These are phyloP conservation scores for Protobothrops flavoviridis DNA, from an alignment of 2,113 vertebrate species.

Conservation along the genomic window DNA sequence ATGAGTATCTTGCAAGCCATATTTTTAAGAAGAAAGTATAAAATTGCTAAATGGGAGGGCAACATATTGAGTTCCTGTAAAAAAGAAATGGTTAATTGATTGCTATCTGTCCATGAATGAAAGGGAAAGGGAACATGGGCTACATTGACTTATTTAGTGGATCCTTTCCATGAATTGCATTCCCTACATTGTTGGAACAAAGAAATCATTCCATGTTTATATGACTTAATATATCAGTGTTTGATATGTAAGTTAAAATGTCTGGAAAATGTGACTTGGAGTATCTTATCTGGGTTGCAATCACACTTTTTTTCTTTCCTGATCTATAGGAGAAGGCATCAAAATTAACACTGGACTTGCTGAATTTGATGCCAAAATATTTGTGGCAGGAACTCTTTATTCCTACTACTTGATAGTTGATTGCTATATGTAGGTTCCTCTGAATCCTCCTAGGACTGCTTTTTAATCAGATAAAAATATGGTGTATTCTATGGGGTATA, in stretches of 20 bases:
- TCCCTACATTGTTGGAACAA: neutral
- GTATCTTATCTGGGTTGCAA: constrained; percentile 40
- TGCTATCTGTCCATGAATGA: neutral
- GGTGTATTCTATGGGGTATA: constrained; percentile 35
- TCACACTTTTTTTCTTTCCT: constrained; percentile 43
- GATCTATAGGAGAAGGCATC: constrained; percentile 29
- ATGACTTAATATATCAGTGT: constrained; percentile 41
- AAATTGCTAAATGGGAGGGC: neutral
- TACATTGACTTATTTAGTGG: neutral
- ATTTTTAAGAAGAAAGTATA: neutral
- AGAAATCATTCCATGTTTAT: neutral
- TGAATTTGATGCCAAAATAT: neutral
- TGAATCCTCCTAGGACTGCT: constrained; percentile 36
- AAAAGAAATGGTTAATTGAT: neutral
- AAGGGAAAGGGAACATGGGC: neutral
- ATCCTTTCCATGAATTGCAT: neutral
- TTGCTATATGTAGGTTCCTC: constrained; percentile 44
- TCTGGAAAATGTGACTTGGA: constrained; percentile 35
- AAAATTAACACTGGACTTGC: constrained; percentile 27
- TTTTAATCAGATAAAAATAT: constrained; percentile 52
- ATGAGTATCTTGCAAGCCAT: neutral
- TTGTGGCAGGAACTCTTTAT: constrained; percentile 44
- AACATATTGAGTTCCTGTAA: too few species aligned
- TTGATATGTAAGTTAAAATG: constrained; percentile 25
- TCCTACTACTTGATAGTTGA: neutral